phyloP scores from a whole-genome alignment of 2,888 invertebrate genomes.

The Harpalus rufipes region DNA sequence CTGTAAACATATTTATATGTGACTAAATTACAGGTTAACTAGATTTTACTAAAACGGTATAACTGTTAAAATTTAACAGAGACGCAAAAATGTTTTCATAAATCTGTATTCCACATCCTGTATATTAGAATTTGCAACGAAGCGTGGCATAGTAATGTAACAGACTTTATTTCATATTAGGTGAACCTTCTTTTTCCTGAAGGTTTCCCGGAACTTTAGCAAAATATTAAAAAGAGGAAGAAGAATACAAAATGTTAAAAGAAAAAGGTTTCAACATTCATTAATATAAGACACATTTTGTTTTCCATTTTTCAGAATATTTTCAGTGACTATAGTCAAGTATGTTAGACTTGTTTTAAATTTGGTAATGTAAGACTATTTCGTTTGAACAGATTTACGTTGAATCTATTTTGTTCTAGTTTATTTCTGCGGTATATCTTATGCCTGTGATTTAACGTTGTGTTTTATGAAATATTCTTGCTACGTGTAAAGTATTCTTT shows the following conservation, averaged over 20 bases:
- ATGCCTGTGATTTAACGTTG: not conserved
- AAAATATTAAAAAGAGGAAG: not conserved
- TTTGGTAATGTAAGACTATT: not conserved
- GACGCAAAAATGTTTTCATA: constrained; percentile 28
- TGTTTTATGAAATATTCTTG: not conserved
- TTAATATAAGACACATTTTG: not conserved
- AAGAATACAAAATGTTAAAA: not conserved
- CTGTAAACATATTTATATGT: no score
- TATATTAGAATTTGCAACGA: constrained; percentile 25
- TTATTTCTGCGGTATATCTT: not conserved
- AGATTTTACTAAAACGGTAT: not conserved
- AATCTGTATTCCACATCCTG: constrained; percentile 25
- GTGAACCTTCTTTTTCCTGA: not conserved
- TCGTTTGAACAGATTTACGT: not conserved
- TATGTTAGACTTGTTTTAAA: not conserved
- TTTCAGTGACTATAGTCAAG: not conserved
- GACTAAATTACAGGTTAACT: not conserved
- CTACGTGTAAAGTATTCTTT: not conserved
- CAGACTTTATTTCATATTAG: constrained; percentile 40
- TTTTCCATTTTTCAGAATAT: not conserved
- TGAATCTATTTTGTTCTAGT: not conserved
- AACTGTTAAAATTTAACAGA: not conserved
- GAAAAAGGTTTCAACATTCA: not conserved
- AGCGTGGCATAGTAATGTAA: constrained; percentile 21
- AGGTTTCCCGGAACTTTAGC: not conserved